These are phyloP conservation scores for Tympanoctomys barrerae DNA, from an alignment of 2,797 vertebrate species.

Conservation along the genomic window DNA sequence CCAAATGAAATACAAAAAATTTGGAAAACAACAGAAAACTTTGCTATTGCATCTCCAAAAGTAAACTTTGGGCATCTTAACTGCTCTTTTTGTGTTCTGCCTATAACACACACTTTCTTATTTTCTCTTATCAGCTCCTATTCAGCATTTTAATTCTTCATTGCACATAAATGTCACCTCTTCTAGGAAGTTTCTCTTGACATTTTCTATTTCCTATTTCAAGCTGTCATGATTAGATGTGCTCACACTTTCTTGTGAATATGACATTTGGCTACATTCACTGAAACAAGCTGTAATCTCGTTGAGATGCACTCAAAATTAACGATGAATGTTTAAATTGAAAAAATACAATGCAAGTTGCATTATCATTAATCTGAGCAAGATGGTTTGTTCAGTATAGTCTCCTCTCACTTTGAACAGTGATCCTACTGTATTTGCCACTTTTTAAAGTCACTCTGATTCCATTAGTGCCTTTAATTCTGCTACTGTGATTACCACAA, in stretches of 20 bases:
- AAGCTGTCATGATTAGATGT: neutral
- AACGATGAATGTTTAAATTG: neutral
- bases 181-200: neutral
- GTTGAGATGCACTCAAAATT: neutral
- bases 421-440: neutral
- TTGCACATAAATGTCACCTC: neutral
- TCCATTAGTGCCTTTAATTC: neutral
- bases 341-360: neutral
- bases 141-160: neutral
- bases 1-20: neutral
- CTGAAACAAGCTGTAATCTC: neutral
- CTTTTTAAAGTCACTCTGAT: neutral
- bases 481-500: neutral
- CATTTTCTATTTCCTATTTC: constrained; percentile 44
- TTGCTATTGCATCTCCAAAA: neutral
- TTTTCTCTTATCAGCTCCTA: neutral
- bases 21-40: neutral
- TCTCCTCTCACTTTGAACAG: neutral
- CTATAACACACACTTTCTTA: neutral
- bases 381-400: neutral
- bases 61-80: neutral
- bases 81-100: neutral
- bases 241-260: neutral
- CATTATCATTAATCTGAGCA: neutral
- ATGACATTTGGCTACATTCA: neutral